phyloP scores from a whole-genome alignment of 2,797 vertebrate genomes.

The Moxostoma hubbsi region DNA sequence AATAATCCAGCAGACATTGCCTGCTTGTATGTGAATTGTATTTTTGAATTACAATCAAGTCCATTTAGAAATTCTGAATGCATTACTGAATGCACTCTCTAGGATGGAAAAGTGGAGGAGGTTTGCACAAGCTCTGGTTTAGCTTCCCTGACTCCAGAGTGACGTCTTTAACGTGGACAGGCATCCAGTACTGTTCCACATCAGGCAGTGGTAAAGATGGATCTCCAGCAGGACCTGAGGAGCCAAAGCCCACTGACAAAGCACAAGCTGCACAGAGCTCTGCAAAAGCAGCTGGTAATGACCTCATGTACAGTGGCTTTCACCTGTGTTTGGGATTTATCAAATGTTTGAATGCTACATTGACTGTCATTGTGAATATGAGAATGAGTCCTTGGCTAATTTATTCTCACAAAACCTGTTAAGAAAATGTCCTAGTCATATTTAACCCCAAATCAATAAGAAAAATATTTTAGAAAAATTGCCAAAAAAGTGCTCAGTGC shows the following conservation, averaged over 20 bases:
- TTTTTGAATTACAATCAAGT: too few relatives aligned
- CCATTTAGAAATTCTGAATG: not conserved
- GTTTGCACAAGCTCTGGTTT: conserved; percentile 73
- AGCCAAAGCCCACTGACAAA: conserved; percentile 61
- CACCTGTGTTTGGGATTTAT: not conserved
- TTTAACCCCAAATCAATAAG: too few relatives aligned
- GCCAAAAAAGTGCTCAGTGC: too few relatives aligned
- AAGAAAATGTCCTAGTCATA: too few relatives aligned
- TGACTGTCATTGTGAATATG: too few relatives aligned
- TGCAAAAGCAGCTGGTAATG: conserved; percentile 64
- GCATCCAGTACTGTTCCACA: conserved; percentile 85
- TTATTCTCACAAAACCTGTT: too few relatives aligned
- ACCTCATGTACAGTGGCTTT: not conserved
- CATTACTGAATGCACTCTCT: not conserved
- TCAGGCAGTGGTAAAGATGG: conserved; percentile 82
- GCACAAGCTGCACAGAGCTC: conserved; percentile 51
- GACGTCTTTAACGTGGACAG: conserved; percentile 73
- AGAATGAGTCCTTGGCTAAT: too few relatives aligned
- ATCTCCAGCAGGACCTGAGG: conserved; percentile 57
- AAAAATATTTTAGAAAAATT: too few relatives aligned
- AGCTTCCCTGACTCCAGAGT: conserved; percentile 73
- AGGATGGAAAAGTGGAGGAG: conserved; percentile 84
- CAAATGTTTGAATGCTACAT: too few relatives aligned
- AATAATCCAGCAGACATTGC: not conserved
- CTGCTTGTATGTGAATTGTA: not conserved